Evolutionary conservation across 1,140 invertebrate genomes (phyloP).

Genomic region (Ooceraea biroi): DNA sequence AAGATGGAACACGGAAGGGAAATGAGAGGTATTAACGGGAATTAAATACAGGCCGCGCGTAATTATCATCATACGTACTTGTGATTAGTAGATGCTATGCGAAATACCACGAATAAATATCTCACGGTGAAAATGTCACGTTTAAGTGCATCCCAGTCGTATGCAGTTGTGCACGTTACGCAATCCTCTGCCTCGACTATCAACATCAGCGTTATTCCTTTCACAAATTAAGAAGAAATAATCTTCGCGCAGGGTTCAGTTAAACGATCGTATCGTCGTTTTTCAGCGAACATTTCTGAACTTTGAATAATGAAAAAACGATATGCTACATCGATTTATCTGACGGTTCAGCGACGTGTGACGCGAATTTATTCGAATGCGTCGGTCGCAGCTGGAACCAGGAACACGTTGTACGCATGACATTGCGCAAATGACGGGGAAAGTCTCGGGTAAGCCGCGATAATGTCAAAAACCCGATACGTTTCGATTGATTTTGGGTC

Average conservation of each 20-base stretch:
- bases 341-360: not conserved
- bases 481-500: constrained; percentile 37
- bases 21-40: not conserved
- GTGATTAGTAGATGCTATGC: not conserved
- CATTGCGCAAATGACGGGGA: constrained; percentile 49
- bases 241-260: not conserved
- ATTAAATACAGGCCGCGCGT: not conserved
- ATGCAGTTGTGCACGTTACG: not conserved
- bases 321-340: not conserved
- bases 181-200: constrained; percentile 2
- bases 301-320: too few relatives aligned
- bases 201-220: not conserved
- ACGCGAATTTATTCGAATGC: constrained; percentile 33
- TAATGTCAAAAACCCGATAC: constrained; percentile 21
- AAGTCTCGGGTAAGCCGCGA: constrained; percentile 15
- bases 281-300: too few relatives aligned
- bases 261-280: too few relatives aligned
- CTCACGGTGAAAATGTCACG: constrained; percentile 57
- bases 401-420: not conserved
- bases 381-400: not conserved
- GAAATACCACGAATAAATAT: constrained; percentile 65
- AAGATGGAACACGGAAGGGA: not conserved
- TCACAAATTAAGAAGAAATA: not conserved
- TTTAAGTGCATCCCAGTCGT: not conserved
- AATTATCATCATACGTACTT: not conserved